Conservation (phyloP, 2,797 vertebrate species). For the Danio kyathit region DNA sequence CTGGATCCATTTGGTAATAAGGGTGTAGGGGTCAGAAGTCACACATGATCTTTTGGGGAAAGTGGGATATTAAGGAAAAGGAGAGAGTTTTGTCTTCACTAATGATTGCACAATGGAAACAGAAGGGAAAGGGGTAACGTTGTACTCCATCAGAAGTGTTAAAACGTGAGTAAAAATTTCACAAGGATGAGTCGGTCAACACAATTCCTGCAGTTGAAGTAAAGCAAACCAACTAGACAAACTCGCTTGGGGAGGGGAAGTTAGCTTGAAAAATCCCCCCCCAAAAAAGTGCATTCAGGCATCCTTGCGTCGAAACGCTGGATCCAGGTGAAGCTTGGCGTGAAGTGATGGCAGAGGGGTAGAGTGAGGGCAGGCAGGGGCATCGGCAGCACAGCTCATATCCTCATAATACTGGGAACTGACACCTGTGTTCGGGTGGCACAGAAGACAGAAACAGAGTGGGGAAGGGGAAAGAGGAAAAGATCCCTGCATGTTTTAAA, state of each 20-base stretch:
- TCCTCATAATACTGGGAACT: conserved; percentile 52
- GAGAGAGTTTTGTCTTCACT: conserved; percentile 40
- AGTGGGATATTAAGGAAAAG: neutral
- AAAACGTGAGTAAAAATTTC: conserved; percentile 22
- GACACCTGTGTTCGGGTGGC: conserved; percentile 43
- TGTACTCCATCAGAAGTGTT: conserved; percentile 41
- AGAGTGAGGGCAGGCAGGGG: conserved; percentile 42
- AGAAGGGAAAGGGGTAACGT: conserved; percentile 28
- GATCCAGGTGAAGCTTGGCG: conserved; percentile 49
- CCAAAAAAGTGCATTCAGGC: conserved; percentile 54
- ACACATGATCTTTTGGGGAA: conserved; percentile 12
- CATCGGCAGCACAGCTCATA: conserved; percentile 59
- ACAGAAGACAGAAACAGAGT: conserved; percentile 45
- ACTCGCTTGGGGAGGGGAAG: conserved; percentile 34
- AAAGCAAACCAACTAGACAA: conserved; percentile 48
- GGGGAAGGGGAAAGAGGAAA: neutral
- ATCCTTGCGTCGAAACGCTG: conserved; percentile 42
- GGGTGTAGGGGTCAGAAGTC: neutral
- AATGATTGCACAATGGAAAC: conserved; percentile 55
- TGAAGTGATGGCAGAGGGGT: conserved; percentile 38
- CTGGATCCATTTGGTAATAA: conserved; percentile 38
- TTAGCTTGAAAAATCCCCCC: conserved; percentile 27
- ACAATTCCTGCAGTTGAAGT: conserved; percentile 34
- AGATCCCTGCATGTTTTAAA: conserved; percentile 31
- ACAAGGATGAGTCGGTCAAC: conserved; percentile 17